These are phyloP conservation scores for Ceratoteleas bidentatus DNA, from an alignment of 1,140 invertebrate genomes.

Conservation along the genomic window DNA sequence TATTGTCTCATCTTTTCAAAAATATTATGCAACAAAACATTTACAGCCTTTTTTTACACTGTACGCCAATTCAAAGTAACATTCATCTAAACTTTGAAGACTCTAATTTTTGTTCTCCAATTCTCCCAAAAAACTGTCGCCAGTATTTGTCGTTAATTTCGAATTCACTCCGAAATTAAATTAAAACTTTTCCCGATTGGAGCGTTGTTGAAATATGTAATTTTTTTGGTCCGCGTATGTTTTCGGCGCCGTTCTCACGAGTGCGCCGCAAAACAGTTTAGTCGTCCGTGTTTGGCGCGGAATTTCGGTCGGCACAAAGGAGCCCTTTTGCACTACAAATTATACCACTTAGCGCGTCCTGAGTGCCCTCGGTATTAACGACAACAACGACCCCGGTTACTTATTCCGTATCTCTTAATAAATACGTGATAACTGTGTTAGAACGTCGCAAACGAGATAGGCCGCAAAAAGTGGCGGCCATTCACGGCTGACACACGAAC, in stretches of 20 bases:
- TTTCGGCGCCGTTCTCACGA: slow-evolving; percentile 58
- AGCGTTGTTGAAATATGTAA: slow-evolving; percentile 6
- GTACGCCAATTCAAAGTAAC: too few relatives aligned
- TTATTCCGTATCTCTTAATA: slow-evolving; percentile 61
- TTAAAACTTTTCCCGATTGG: too few relatives aligned
- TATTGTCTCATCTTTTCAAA: too few relatives aligned
- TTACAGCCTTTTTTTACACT: too few relatives aligned
- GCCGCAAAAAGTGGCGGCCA: slow-evolving; percentile 43
- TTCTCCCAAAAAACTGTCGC: too few relatives aligned
- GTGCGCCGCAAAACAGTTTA: slow-evolving; percentile 38
- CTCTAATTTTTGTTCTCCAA: too few relatives aligned
- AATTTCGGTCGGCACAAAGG: slow-evolving; percentile 56
- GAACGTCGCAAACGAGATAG: slow-evolving; percentile 52
- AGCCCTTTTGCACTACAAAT: slow-evolving; percentile 59
- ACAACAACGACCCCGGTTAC: slow-evolving; percentile 52
- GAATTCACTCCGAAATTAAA: too few relatives aligned
- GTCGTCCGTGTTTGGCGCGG: slow-evolving; percentile 48
- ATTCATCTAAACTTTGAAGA: too few relatives aligned
- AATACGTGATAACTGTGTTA: slow-evolving; percentile 64
- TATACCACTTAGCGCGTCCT: slow-evolving; percentile 63
- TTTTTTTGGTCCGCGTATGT: slow-evolving; percentile 37
- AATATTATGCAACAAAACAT: too few relatives aligned
- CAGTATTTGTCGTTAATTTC: too few relatives aligned
- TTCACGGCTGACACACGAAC: slow-evolving; percentile 48
- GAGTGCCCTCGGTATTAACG: slow-evolving; percentile 57